Percentiles rank a stretch among this genome's conserved stretches.
Conservation (phyloP, 2,888 invertebrate species). For the Agriopis leucophaearia region DNA sequence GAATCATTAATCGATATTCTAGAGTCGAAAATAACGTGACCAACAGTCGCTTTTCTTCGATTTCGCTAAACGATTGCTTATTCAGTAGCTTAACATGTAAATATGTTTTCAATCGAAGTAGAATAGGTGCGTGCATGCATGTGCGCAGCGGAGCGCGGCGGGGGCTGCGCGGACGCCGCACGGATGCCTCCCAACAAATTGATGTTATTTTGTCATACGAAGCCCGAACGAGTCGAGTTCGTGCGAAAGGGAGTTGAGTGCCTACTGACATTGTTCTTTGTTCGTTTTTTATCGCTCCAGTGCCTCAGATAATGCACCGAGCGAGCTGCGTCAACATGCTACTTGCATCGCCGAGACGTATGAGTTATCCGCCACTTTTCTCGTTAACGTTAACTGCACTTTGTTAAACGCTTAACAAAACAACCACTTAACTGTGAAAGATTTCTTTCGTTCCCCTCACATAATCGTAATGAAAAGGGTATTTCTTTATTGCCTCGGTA, state of each 20-base stretch:
- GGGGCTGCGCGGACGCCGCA: constrained; percentile 58
- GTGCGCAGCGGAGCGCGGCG: constrained; percentile 63
- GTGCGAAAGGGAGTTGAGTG: constrained; percentile 81
- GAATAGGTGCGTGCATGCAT: constrained; percentile 68
- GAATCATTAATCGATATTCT: constrained; percentile 20
- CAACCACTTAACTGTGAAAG: constrained; percentile 66
- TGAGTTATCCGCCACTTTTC: constrained; percentile 81
- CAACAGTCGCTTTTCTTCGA: constrained; percentile 63
- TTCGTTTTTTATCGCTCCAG: constrained; percentile 83
- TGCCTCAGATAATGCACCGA: constrained; percentile 79
- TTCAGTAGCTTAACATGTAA: constrained; percentile 71
- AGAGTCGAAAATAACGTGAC: constrained; percentile 43
- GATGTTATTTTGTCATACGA: constrained; percentile 79
- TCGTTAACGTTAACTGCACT: constrained; percentile 74
- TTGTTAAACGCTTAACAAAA: constrained; percentile 67
- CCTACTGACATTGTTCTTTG: constrained; percentile 84
- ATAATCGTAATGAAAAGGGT: constrained; percentile 47
- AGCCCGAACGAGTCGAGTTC: constrained; percentile 70
- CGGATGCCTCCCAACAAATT: constrained; percentile 67
- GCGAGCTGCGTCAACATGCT: constrained; percentile 62
- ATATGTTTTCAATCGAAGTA: constrained; percentile 67
- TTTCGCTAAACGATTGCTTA: constrained; percentile 73
- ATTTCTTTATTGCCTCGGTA: constrained; percentile 43
- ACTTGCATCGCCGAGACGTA: constrained; percentile 62
- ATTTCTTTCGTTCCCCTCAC: constrained; percentile 62